Base-by-base conservation (phyloP, 2,797 vertebrate species). In the Rhincodon typus region DNA sequence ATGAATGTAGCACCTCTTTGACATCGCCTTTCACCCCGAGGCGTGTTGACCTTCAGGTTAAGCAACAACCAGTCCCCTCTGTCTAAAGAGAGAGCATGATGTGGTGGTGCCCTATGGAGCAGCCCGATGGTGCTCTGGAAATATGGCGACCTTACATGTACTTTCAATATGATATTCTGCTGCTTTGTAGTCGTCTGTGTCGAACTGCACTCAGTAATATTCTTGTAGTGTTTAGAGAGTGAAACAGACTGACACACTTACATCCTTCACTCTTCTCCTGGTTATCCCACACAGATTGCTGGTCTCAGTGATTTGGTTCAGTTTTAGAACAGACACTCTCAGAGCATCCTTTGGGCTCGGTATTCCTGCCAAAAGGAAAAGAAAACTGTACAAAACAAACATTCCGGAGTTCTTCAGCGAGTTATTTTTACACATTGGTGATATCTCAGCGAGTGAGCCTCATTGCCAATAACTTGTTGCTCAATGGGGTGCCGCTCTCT, bases 281-380 rank as follows among this genome's bases (percentile, higher is more conserved):
- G 42, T 95, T 38, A 95, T 34, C 30, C 69, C 70, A n/a, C 94
- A 95, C 25, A 95, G 70, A 50, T 95, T 95, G 94, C 42, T 7
- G 94, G 27, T 95, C 27, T 74, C 70, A 15, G 94, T 95, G 42
- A 95, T 95, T 95, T 57, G 15, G 4, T 95, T 95, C 94, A 95
- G 94, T 15, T 95, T 95, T 72, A n/a, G 3, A 95, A 95, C 46
- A 30, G 94, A 95, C 15, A 1, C 46, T 77, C 94, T 95, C 94
- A 95, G 94, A 34, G 94, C 94, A 53, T 30, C 27, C 94, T 95
- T 53, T 17, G 94, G 70, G 94, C 46, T 95, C 4, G 70, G 94
- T 3, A n/a, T 46, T 74, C 94, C 94, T 95, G 42, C 7, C 0
- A 12, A n/a, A 27, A 77, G 70, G 74, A 53, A 77, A 23, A 12